A percentile compares a stretch with the other conserved stretches of the same genome.
Conservation (phyloP, 1,140 invertebrate genomes). For the Drosophila ficusphila region DNA sequence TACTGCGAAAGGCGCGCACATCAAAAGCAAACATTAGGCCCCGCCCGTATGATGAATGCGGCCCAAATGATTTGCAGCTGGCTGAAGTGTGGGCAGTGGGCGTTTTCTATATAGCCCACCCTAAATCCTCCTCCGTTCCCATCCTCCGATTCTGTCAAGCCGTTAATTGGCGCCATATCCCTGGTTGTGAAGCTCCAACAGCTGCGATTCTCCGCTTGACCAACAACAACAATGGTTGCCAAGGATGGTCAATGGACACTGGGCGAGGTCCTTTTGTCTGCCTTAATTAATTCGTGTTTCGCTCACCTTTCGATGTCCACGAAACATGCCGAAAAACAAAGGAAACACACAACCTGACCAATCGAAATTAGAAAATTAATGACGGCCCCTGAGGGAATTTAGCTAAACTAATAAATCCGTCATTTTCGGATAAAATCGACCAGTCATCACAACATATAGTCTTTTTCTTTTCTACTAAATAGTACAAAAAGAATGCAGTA, state of each 20-base stretch:
- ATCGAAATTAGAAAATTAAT: slow-evolving; percentile 44
- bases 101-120: slow-evolving; percentile 5
- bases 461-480: neutral
- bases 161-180: slow-evolving; percentile 67
- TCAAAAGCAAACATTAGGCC: slow-evolving; percentile 77
- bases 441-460: neutral
- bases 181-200: slow-evolving; percentile 41
- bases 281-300: slow-evolving; percentile 79
- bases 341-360: slow-evolving; percentile 6
- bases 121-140: neutral
- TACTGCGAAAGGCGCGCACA: slow-evolving; percentile 72
- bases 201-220: slow-evolving; percentile 37
- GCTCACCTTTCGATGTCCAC: slow-evolving; percentile 58
- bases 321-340: slow-evolving; percentile 32
- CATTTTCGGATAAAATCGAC: slow-evolving; percentile 7
- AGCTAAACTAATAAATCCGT: slow-evolving; percentile 31
- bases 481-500: too few relatives aligned
- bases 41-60: slow-evolving; percentile 71
- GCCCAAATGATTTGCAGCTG: slow-evolving; percentile 73
- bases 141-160: slow-evolving; percentile 2
- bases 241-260: slow-evolving; percentile 12
- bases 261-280: slow-evolving; percentile 53
- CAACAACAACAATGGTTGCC: slow-evolving; percentile 48
- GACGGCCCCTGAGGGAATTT: neutral
- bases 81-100: neutral